Conservation (phyloP, 2,888 invertebrate species). For the Agrotis segetum region DNA sequence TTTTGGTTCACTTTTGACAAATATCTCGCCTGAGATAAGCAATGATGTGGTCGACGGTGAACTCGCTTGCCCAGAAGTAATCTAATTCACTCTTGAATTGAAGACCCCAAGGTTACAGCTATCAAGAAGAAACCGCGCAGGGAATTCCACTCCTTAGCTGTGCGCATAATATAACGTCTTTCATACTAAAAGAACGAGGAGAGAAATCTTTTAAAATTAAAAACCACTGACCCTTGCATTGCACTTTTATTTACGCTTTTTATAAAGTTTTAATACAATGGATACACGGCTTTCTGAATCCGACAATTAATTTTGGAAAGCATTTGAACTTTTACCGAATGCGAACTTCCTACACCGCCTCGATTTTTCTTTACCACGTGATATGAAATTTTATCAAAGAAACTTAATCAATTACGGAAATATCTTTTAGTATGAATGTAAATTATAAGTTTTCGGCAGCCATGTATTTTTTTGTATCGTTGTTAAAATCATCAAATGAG, state of each 20-base stretch:
- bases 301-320: slow-evolving; percentile 42
- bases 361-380: slow-evolving; percentile 7
- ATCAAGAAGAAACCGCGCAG: too few species aligned
- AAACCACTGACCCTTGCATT: slow-evolving; percentile 18
- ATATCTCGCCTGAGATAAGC: too few species aligned
- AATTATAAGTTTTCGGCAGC: not conserved
- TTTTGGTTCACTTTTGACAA: too few species aligned
- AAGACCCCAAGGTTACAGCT: too few species aligned
- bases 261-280: slow-evolving; percentile 36
- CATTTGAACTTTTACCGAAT: slow-evolving; percentile 41
- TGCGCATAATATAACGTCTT: not conserved
- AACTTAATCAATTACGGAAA: slow-evolving; percentile 7
- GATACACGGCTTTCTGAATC: slow-evolving; percentile 23
- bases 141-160: too few species aligned
- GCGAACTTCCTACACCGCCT: slow-evolving; percentile 1
- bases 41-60: too few species aligned
- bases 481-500: too few species aligned
- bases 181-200: slow-evolving; percentile 3
- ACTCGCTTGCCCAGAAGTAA: too few species aligned
- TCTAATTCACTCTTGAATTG: too few species aligned
- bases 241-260: slow-evolving; percentile 33
- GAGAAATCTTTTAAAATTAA: slow-evolving; percentile 23
- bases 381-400: slow-evolving; percentile 17
- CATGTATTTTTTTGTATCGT: not conserved
- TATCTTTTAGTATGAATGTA: slow-evolving; percentile 3